Evolutionary conservation across 2,888 invertebrate species (phyloP).

Genomic region (Nomada goodeniana): DNA sequence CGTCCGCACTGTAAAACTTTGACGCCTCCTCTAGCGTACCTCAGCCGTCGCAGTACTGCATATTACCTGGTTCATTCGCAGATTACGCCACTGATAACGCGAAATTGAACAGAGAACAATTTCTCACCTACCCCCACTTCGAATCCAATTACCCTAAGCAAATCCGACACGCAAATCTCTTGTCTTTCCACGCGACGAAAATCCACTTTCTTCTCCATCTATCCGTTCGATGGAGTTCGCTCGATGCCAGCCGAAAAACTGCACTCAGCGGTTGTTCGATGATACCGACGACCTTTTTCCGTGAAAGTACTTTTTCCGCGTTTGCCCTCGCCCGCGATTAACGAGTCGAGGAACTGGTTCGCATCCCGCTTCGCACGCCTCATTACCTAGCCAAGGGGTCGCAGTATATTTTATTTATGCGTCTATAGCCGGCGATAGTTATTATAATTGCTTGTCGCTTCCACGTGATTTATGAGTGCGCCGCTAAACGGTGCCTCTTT

Average conservation of each 20-base stretch:
- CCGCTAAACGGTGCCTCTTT: constrained; percentile 77
- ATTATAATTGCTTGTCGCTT: constrained; percentile 83
- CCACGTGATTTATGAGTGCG: constrained; percentile 79
- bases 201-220: too few species aligned
- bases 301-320: constrained; percentile 56
- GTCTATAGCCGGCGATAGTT: constrained; percentile 77
- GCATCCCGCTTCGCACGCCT: constrained; percentile 76
- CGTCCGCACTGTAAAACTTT: too few species aligned
- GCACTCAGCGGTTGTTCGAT: neutral
- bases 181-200: too few species aligned
- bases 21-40: too few species aligned
- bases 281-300: constrained; percentile 42
- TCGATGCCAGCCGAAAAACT: neutral
- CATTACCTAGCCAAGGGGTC: constrained; percentile 78
- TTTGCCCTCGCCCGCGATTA: constrained; percentile 59
- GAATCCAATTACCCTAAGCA: too few species aligned
- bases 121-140: too few species aligned
- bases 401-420: constrained; percentile 80
- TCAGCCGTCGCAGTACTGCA: too few species aligned
- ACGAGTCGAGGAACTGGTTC: constrained; percentile 73
- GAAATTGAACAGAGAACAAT: too few species aligned
- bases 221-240: neutral
- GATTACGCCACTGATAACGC: too few species aligned
- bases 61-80: too few species aligned
- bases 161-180: too few species aligned